Evolutionary conservation across 2,797 vertebrate species (phyloP).

Genomic region (Macropodus opercularis): DNA sequence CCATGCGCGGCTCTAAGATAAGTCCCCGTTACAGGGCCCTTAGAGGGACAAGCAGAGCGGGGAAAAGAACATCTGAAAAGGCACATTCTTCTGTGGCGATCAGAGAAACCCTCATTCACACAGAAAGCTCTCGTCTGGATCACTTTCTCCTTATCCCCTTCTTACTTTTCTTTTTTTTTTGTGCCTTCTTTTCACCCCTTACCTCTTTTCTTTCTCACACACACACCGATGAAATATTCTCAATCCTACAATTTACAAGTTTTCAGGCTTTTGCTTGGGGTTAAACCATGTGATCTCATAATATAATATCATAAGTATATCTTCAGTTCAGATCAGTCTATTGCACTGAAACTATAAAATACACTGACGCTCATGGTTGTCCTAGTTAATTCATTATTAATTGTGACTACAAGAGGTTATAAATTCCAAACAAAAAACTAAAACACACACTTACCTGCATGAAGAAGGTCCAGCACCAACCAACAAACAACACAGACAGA

Average conservation of each 20-base stretch:
- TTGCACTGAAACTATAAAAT: too few species aligned
- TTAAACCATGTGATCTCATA: too few species aligned
- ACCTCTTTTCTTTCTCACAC: slow-evolving; percentile 9
- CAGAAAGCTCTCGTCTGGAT: slow-evolving; percentile 51
- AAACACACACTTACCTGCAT: slow-evolving; percentile 62
- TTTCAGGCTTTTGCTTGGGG: slow-evolving; percentile 15
- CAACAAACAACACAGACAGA: slow-evolving; percentile 32
- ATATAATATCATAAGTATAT: too few species aligned
- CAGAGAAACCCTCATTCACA: slow-evolving; percentile 55
- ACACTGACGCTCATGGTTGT: too few species aligned
- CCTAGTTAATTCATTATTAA: slow-evolving; percentile 30
- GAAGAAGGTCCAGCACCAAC: slow-evolving; percentile 37
- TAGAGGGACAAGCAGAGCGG: slow-evolving; percentile 65
- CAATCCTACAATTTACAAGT: slow-evolving; percentile 1
- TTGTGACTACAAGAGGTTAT: slow-evolving; percentile 8
- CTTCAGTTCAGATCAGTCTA: too few species aligned
- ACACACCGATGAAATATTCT: slow-evolving; percentile 15
- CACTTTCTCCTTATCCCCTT: slow-evolving; percentile 36
- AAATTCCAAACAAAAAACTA: slow-evolving; percentile 12
- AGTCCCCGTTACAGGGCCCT: slow-evolving; percentile 62
- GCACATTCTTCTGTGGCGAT: slow-evolving; percentile 58
- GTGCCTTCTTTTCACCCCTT: slow-evolving; percentile 1
- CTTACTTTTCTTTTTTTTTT: slow-evolving; percentile 23
- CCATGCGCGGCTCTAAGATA: slow-evolving; percentile 63
- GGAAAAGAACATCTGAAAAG: slow-evolving; percentile 61